phyloP scores from a whole-genome alignment of 2,113 vertebrate genomes.

The Sebastes schlegelii region DNA sequence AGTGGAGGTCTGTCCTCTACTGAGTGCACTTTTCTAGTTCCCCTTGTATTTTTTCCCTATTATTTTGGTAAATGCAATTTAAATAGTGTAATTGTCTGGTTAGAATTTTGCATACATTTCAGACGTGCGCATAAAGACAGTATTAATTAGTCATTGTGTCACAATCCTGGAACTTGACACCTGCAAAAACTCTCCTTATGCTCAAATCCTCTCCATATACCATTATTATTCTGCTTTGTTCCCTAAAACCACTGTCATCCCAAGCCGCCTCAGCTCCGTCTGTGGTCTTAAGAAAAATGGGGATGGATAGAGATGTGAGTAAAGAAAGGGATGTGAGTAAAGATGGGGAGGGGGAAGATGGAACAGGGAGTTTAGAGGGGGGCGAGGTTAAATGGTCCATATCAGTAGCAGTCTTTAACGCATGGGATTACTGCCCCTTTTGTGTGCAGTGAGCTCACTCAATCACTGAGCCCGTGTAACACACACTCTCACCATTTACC shows the following conservation, averaged over 20 bases:
- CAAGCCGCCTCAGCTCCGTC: background rate
- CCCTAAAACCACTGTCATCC: background rate
- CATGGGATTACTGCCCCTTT: constrained; percentile 78
- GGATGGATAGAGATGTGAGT: constrained; percentile 36
- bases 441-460: constrained; percentile 74
- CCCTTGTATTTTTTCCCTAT: background rate
- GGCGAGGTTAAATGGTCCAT: constrained; percentile 76
- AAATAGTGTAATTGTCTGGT: background rate
- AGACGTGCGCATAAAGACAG: background rate
- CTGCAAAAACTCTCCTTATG: too few species aligned
- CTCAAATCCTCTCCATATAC: background rate
- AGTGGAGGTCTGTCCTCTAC: background rate
- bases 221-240: background rate
- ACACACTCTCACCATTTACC: constrained; percentile 68
- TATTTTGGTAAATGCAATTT: constrained; percentile 6
- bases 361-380: constrained; percentile 44
- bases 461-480: constrained; percentile 68
- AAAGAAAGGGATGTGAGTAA: constrained; percentile 38
- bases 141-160: constrained; percentile 3
- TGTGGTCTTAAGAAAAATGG: constrained; percentile 18
- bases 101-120: background rate
- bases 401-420: constrained; percentile 73
- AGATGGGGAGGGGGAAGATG: constrained; percentile 38
- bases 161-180: background rate
- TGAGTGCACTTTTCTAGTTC: too few species aligned